phyloP scores from a whole-genome alignment of 2,888 invertebrate species.

The Dascillus cervinus region DNA sequence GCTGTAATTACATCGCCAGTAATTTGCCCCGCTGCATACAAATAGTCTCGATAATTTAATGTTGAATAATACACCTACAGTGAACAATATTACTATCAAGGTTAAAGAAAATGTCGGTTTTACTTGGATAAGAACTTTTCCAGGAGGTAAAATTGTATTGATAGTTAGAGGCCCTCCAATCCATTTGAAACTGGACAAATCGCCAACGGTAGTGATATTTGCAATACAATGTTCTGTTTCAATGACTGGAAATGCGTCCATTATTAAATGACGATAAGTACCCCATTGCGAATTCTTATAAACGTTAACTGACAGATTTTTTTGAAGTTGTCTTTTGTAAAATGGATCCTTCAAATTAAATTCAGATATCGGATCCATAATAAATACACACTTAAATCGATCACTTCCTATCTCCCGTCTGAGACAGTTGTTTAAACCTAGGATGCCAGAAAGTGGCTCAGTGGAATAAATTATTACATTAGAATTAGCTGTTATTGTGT shows the following conservation, averaged over 20 bases:
- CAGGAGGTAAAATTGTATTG: constrained; percentile 6
- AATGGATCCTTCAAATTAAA: too few relatives aligned
- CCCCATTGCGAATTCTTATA: constrained; percentile 48
- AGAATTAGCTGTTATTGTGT: too few relatives aligned
- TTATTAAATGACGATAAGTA: constrained; percentile 66
- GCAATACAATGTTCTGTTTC: constrained; percentile 61
- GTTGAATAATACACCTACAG: constrained; percentile 64
- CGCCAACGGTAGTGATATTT: constrained; percentile 70
- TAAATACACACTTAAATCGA: too few relatives aligned
- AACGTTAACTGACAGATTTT: constrained; percentile 72
- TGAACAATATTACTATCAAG: too few relatives aligned
- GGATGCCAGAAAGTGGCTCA: too few relatives aligned
- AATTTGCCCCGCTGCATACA: constrained; percentile 80
- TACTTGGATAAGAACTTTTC: constrained; percentile 7
- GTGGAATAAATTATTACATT: too few relatives aligned
- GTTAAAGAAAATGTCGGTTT: too few relatives aligned
- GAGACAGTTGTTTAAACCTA: too few relatives aligned
- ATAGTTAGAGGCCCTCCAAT: constrained; percentile 52
- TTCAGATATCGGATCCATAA: too few relatives aligned
- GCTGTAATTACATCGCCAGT: constrained; percentile 70
- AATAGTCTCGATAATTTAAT: constrained; percentile 89
- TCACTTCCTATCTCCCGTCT: too few relatives aligned
- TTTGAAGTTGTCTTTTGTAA: constrained; percentile 54
- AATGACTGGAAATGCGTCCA: constrained; percentile 46
- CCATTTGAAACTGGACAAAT: constrained; percentile 73